These are phyloP conservation scores for Osmoderma eremita DNA, from an alignment of 2,888 invertebrate species.

Conservation along the genomic window DNA sequence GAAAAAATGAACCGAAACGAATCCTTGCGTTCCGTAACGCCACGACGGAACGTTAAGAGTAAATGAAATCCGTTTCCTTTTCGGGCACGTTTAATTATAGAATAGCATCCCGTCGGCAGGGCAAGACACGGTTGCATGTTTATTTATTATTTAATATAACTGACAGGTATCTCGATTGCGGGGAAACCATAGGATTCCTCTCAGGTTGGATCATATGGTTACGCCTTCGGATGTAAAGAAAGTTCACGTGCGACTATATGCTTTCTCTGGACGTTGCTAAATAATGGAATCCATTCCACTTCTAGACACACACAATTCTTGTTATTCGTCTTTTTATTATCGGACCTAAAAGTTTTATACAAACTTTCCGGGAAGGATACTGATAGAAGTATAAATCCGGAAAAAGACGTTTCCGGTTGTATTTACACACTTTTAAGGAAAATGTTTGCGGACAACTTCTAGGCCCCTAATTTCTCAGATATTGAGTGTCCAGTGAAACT, in stretches of 20 bases:
- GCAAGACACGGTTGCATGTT: conserved; percentile 5
- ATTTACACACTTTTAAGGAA: conserved; percentile 15
- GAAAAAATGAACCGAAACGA: conserved; percentile 32
- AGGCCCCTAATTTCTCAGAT: neutral
- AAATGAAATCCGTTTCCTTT: conserved; percentile 24
- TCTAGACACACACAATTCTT: conserved; percentile 49
- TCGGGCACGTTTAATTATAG: conserved; percentile 29
- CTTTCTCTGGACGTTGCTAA: conserved; percentile 46
- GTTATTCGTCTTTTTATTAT: conserved; percentile 50
- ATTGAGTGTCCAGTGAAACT: neutral
- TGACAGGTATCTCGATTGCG: conserved; percentile 33
- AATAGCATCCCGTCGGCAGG: conserved; percentile 4
- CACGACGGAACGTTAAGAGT: conserved; percentile 3
- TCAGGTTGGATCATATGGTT: conserved; percentile 40
- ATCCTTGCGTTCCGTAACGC: conserved; percentile 18
- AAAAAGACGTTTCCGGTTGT: conserved; percentile 1
- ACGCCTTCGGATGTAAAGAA: conserved; percentile 40
- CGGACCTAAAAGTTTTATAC: conserved; percentile 38
- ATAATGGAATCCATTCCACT: conserved; percentile 50
- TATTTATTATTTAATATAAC: conserved; percentile 28
- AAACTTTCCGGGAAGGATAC: conserved; percentile 5
- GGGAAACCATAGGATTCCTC: conserved; percentile 29
- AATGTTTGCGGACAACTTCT: conserved; percentile 9
- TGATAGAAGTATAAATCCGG: conserved; percentile 27
- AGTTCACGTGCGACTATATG: conserved; percentile 34